Conservation (phyloP, 2,888 invertebrate species). For the Linnaemya tessellans region DNA sequence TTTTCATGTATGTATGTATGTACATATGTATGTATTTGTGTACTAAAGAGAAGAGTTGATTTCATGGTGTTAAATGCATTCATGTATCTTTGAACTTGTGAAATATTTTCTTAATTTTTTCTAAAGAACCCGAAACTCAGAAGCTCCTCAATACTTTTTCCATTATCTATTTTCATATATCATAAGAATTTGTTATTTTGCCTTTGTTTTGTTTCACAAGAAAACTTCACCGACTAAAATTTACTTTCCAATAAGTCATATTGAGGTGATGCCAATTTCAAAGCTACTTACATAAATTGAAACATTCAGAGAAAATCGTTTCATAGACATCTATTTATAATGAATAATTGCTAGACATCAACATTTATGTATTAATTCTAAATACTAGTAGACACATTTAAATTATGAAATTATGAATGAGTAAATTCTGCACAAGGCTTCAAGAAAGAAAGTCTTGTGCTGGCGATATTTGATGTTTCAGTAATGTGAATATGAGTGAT, state of each 20-base stretch:
- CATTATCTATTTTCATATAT: constrained; percentile 1
- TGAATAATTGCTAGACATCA: constrained; percentile 58
- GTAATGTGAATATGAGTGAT: constrained; percentile 58
- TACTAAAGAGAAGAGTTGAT: too few species aligned
- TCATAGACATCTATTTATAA: constrained; percentile 54
- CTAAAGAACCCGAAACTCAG: neutral
- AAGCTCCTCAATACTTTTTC: constrained; percentile 59
- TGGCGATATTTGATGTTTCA: constrained; percentile 64
- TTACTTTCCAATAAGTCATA: constrained; percentile 50
- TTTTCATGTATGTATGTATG: too few species aligned
- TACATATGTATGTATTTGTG: too few species aligned
- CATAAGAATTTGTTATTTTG: constrained; percentile 23
- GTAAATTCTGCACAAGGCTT: constrained; percentile 23
- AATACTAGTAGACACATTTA: constrained; percentile 49
- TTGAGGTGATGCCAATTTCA: constrained; percentile 57
- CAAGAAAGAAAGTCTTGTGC: constrained; percentile 1
- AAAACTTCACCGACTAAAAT: constrained; percentile 72
- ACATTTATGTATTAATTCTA: constrained; percentile 49
- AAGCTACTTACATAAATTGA: constrained; percentile 35
- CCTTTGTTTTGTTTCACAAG: constrained; percentile 64
- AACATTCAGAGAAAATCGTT: constrained; percentile 42
- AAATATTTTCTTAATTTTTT: neutral
- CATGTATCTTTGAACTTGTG: neutral
- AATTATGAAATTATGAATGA: constrained; percentile 54
- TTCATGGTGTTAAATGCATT: too few species aligned